Evolutionary conservation across 2,888 invertebrate species (phyloP).

Genomic region (Luperina nickerlii): DNA sequence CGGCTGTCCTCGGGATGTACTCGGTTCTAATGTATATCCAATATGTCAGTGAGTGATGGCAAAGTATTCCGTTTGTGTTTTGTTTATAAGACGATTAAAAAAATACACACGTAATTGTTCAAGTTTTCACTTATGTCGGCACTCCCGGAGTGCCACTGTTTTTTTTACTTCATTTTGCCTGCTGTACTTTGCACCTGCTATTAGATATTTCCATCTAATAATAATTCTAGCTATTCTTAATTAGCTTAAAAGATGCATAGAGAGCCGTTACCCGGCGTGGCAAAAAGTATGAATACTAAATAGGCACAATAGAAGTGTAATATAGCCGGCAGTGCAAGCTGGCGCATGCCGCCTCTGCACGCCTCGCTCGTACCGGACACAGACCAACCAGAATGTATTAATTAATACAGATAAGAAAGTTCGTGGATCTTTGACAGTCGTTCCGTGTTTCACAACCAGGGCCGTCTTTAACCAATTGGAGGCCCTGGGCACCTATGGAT

Average conservation of each 20-base stretch:
- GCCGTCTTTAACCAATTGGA: too few species aligned
- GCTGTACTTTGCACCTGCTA: not conserved
- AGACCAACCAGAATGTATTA: slow-evolving; percentile 33
- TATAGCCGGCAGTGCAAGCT: slow-evolving; percentile 58
- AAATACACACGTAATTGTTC: too few species aligned
- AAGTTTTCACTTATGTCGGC: too few species aligned
- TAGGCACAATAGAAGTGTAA: slow-evolving; percentile 44
- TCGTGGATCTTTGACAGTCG: too few species aligned
- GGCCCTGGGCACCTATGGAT: too few species aligned
- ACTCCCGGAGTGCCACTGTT: too few species aligned
- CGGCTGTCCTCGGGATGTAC: too few species aligned
- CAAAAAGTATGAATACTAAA: slow-evolving; percentile 57
- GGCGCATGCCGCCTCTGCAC: slow-evolving; percentile 52
- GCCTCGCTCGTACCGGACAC: slow-evolving; percentile 33
- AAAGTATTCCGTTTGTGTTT: too few species aligned
- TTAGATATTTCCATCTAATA: not conserved
- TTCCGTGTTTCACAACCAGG: too few species aligned
- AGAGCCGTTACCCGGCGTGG: slow-evolving; percentile 8
- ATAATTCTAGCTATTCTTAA: not conserved
- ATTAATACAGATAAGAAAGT: slow-evolving; percentile 14
- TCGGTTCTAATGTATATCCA: too few species aligned
- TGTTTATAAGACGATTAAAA: too few species aligned
- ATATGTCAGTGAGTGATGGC: too few species aligned
- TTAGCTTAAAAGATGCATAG: slow-evolving; percentile 37
- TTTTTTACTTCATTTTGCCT: not conserved